Evolutionary conservation across 2,888 invertebrate species (phyloP).

Genomic region (Chloroclysta siterata): DNA sequence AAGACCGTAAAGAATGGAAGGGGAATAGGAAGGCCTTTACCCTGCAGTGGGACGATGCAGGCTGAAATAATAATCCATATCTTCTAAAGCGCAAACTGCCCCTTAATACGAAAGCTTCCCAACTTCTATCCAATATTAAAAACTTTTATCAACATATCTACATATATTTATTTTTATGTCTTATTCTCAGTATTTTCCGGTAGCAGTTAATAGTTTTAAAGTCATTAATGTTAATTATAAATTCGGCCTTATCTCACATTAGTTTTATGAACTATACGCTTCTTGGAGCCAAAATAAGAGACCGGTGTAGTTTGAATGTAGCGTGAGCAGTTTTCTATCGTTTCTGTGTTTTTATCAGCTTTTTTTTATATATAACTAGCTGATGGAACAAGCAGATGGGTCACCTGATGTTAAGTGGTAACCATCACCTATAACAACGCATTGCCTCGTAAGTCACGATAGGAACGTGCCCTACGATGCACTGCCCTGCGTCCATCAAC

Average conservation of each 20-base stretch:
- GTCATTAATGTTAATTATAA: slow-evolving; percentile 82
- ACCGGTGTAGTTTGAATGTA: not conserved
- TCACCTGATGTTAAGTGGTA: too few relatives aligned
- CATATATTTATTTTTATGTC: slow-evolving; percentile 84
- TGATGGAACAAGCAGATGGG: too few relatives aligned
- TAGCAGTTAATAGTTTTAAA: slow-evolving; percentile 81
- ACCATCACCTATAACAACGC: too few relatives aligned
- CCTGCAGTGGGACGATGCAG: too few relatives aligned
- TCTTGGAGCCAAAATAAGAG: slow-evolving; percentile 3
- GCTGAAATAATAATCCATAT: too few relatives aligned
- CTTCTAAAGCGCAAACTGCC: not conserved
- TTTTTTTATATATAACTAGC: too few relatives aligned
- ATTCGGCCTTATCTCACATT: slow-evolving; percentile 78
- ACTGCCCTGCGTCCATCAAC: too few relatives aligned
- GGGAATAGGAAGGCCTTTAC: too few relatives aligned
- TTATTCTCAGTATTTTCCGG: slow-evolving; percentile 81
- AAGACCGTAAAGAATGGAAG: too few relatives aligned
- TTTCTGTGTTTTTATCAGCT: not conserved
- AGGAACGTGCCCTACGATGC: too few relatives aligned
- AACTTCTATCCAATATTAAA: slow-evolving; percentile 72
- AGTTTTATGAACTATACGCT: slow-evolving; percentile 74
- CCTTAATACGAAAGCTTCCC: slow-evolving; percentile 49
- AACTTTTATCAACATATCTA: slow-evolving; percentile 75
- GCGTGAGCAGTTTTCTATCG: slow-evolving; percentile 1
- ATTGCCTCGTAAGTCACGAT: too few relatives aligned